phyloP scores from a whole-genome alignment of 2,113 vertebrate species.

The Plecotus auritus region DNA sequence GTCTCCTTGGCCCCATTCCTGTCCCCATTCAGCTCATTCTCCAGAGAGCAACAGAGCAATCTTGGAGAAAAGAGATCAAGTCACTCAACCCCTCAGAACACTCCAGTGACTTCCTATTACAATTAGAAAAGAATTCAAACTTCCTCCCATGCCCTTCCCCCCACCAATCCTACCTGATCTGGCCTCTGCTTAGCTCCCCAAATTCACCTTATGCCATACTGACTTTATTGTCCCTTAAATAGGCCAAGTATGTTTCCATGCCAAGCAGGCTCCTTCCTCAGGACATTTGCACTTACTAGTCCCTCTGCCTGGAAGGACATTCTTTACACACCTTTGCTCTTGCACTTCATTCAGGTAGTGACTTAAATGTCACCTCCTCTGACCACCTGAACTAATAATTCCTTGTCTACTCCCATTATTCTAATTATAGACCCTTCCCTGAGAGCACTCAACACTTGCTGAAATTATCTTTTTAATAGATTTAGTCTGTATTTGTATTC shows the following conservation, averaged over 20 bases:
- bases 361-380: neutral
- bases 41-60: neutral
- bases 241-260: neutral
- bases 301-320: neutral
- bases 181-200: neutral
- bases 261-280: neutral
- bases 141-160: neutral
- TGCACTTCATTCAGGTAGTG: neutral
- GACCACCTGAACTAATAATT: neutral
- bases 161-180: neutral
- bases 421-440: neutral
- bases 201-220: neutral
- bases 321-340: neutral
- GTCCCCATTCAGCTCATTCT: neutral
- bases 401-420: neutral
- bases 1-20: neutral
- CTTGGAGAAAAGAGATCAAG: neutral
- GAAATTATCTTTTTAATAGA: neutral
- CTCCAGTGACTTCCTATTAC: neutral
- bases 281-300: neutral
- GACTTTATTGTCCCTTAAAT: neutral
- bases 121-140: neutral
- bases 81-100: neutral
- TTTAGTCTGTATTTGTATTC: neutral
- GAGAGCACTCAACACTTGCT: neutral